These are phyloP conservation scores for Orchesella cincta DNA, from an alignment of 1,140 invertebrate genomes.

Conservation along the genomic window DNA sequence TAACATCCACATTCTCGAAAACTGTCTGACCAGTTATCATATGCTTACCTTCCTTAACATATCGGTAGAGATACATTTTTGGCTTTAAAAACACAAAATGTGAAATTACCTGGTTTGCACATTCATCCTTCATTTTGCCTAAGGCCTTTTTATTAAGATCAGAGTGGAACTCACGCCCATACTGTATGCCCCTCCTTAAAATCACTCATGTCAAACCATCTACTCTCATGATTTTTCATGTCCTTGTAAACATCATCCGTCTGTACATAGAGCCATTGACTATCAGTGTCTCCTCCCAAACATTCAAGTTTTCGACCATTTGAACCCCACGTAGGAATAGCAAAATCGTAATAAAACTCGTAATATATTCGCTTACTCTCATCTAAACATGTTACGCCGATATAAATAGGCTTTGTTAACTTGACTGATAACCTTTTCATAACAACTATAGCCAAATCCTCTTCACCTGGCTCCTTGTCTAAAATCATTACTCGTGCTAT, in stretches of 20 bases:
- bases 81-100: too few species aligned
- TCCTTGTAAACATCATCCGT: not conserved
- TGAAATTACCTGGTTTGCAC: too few species aligned
- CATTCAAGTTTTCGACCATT: not conserved
- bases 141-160: too few species aligned
- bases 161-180: too few species aligned
- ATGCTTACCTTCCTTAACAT: too few species aligned
- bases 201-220: too few species aligned
- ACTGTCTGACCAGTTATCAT: too few species aligned
- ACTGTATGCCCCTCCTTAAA: too few species aligned
- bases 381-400: not conserved
- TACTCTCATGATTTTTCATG: not conserved
- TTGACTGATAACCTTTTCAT: not conserved
- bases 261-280: not conserved
- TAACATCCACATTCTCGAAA: too few species aligned
- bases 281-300: not conserved
- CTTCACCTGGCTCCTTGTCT: not conserved
- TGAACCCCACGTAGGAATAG: not conserved
- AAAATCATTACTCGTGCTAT: not conserved
- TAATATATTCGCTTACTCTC: not conserved
- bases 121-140: too few species aligned
- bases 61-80: too few species aligned
- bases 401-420: not conserved
- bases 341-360: not conserved
- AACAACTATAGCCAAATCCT: not conserved